These are phyloP conservation scores for Harpegnathos saltator DNA, from an alignment of 1,140 invertebrate genomes.

Conservation along the genomic window DNA sequence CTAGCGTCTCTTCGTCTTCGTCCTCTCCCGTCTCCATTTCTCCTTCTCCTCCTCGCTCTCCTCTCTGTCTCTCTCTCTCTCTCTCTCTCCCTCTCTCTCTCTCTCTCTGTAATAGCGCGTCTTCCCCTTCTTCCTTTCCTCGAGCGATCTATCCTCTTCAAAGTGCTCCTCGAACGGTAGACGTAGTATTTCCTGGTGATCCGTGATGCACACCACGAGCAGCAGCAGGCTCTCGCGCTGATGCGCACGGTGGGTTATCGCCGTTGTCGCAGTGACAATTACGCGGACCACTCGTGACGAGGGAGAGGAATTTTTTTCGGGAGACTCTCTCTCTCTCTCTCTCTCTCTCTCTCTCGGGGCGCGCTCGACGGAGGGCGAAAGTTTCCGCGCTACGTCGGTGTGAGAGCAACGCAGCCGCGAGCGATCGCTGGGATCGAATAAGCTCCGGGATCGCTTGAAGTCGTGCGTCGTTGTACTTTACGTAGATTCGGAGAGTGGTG, in stretches of 20 bases:
- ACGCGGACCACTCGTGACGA: not conserved
- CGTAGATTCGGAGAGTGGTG: slow-evolving; percentile 2
- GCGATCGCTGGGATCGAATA: not conserved
- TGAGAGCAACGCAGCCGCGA: slow-evolving; percentile 4
- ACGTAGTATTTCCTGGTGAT: slow-evolving; percentile 65
- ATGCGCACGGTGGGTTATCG: slow-evolving; percentile 41
- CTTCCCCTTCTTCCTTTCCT: slow-evolving; percentile 40
- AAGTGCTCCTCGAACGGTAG: slow-evolving; percentile 49
- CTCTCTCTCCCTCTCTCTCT: slow-evolving; percentile 23
- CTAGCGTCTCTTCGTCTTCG: slow-evolving; percentile 43
- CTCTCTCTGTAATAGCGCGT: slow-evolving; percentile 32
- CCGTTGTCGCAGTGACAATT: slow-evolving; percentile 39
- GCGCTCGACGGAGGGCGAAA: slow-evolving; percentile 26
- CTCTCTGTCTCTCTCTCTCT: not conserved
- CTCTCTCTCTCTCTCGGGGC: too few relatives aligned
- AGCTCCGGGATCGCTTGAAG: not conserved
- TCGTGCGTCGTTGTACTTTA: not conserved
- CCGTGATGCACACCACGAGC: slow-evolving; percentile 57
- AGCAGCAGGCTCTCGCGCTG: slow-evolving; percentile 40
- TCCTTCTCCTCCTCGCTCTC: not conserved
- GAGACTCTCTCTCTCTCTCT: too few relatives aligned
- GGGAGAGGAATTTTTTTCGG: not conserved
- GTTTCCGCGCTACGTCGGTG: slow-evolving; percentile 10
- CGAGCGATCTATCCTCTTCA: slow-evolving; percentile 16
- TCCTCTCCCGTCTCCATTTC: not conserved